A percentile compares a stretch with the other conserved stretches of the same genome.
Conservation (phyloP, 1,140 invertebrate species). For the Cryptotermes secundus region DNA sequence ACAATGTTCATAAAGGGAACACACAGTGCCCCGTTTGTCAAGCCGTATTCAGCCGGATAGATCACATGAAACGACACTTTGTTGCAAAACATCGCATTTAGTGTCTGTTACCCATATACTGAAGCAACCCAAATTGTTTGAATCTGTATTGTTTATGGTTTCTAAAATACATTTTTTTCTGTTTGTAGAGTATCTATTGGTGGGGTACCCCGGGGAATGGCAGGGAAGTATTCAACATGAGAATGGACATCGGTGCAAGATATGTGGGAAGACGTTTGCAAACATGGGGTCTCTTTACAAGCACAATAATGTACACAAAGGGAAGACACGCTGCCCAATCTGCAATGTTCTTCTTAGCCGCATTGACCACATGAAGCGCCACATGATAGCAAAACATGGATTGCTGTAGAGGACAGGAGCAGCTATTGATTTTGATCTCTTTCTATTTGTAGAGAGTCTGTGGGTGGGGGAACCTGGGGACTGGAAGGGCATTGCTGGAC, state of each 20-base stretch:
- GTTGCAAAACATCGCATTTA: conserved; percentile 49
- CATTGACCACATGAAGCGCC: conserved; percentile 53
- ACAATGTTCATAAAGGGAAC: conserved; percentile 55
- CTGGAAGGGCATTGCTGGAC: conserved; percentile 22
- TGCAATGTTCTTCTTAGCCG: conserved; percentile 54
- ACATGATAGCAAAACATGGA: conserved; percentile 52
- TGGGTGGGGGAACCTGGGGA: conserved; percentile 44
- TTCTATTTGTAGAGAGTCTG: conserved; percentile 27
- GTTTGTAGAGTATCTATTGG: conserved; percentile 25
- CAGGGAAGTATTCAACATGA: conserved; percentile 39
- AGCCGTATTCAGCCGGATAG: conserved; percentile 52
- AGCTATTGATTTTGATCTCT: conserved; percentile 15
- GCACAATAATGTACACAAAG: conserved; percentile 56
- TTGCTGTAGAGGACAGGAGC: not conserved
- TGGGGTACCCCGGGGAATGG: conserved; percentile 16
- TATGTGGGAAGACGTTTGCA: conserved; percentile 53
- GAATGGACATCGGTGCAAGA: conserved; percentile 50
- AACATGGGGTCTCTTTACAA: conserved; percentile 53
- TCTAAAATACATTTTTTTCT: not conserved
- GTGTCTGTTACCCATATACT: not conserved
- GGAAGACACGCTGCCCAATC: conserved; percentile 53
- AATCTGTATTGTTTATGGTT: not conserved
- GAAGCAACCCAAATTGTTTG: conserved; percentile 22
- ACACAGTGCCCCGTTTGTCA: conserved; percentile 54
- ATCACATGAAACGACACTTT: conserved; percentile 53